Evolutionary conservation across 2,888 invertebrate genomes (phyloP), one percentile per base, ranked within the genome.

Genomic region (Melitaea athalia): DNA sequence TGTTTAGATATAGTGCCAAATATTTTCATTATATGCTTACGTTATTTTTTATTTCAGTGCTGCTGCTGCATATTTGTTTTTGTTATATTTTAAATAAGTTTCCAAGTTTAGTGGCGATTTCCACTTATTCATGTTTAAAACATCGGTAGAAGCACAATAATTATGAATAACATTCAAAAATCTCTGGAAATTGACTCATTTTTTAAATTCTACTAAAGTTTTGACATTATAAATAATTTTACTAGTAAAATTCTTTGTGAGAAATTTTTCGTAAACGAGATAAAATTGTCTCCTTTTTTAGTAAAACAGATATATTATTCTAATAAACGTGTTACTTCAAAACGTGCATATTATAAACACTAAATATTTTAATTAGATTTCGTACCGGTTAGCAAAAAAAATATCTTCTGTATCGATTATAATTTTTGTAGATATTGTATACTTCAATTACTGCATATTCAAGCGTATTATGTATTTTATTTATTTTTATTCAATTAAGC

Each of bases 401-500:
- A 72, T 72, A 69, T 67, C 52, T 65, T 67, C 52, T 70, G 69
- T 68, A 73, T 68, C 70, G 64, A 63, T 70, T 74, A 63, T 70
- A 74, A 75, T 75, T 75, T 75, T 72, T 71, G 72, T 74, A 75
- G 81, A 71, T 80, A 59, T 68, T 65, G 57, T 60, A 59, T 61
- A 81, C 75, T 82, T 85, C 72, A 77, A 85, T 84, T 84, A 80
- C 72, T 68, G 67, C 68, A 70, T 76, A 77, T 74, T 74, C 72
- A 71, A 70, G 68, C 69, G 69, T 75, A 68, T 75, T 75, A 83
- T 87, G 86, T 87, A 86, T 79, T 85, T 83, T 86, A 88, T 89
- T 92, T 89, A 89, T 91, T 92, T 89, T 77, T 82, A 88, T 87
- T 91, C 86, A 85, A 90, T 86, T 90, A 89, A 89, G 91, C 91